Conservation (phyloP, 2,797 vertebrate species). For the Sitta carolinensis region DNA sequence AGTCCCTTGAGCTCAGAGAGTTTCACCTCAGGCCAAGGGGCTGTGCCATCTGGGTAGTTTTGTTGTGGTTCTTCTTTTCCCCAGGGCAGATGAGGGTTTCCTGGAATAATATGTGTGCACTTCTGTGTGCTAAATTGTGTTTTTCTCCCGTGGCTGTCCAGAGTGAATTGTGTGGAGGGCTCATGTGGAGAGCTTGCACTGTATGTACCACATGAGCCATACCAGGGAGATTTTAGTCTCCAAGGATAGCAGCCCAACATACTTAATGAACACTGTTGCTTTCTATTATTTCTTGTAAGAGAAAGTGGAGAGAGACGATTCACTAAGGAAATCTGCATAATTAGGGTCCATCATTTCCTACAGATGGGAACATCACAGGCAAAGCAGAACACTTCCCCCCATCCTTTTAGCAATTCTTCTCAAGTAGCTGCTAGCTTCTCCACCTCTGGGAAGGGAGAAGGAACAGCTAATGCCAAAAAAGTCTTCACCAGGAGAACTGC, state of each 20-base stretch:
- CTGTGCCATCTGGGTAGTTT: not conserved
- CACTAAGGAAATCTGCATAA: conserved; percentile 62
- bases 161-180: not conserved
- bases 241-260: conserved; percentile 11
- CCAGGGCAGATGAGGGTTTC: not conserved
- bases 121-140: conserved; percentile 1
- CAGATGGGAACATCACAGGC: conserved; percentile 46
- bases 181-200: not conserved
- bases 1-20: not conserved
- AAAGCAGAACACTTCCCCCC: not conserved
- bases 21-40: not conserved
- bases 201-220: not conserved
- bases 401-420: conserved; percentile 44
- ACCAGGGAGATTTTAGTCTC: not conserved
- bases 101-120: not conserved
- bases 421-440: conserved; percentile 27
- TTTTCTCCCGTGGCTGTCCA: conserved; percentile 17
- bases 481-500: not conserved
- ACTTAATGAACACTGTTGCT: conserved; percentile 50
- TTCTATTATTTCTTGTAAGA: conserved; percentile 49
- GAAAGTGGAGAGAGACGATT: conserved; percentile 46
- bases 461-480: not conserved
- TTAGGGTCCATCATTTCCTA: conserved; percentile 62
- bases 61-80: not conserved
- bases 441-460: not conserved